phyloP scores from a whole-genome alignment of 92 coral and sea anemone species.

The Parazoanthus swiftii region DNA sequence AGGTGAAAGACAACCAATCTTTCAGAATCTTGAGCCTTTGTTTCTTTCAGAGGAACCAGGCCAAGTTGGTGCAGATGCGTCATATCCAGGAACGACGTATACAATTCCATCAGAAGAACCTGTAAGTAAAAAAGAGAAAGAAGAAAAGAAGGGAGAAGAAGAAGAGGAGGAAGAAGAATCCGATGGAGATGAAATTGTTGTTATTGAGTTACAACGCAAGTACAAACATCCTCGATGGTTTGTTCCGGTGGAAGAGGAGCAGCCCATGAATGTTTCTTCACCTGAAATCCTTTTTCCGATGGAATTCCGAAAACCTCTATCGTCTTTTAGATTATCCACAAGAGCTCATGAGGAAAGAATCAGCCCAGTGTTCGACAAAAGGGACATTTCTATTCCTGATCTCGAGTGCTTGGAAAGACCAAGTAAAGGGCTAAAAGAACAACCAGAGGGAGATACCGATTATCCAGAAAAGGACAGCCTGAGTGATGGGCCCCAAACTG shows the following conservation, averaged over 20 bases:
- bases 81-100: not conserved
- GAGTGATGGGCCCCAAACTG: conserved; percentile 8
- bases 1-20: conserved; percentile 23
- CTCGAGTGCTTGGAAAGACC: not conserved
- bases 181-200: not conserved
- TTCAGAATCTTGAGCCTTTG: conserved; percentile 51
- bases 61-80: conserved; percentile 15
- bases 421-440: not conserved
- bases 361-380: not conserved
- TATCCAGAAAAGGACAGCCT: too few relatives aligned
- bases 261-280: not conserved
- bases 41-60: conserved; percentile 45
- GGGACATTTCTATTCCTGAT: conserved; percentile 5
- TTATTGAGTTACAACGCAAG: not conserved
- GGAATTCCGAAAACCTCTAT: too few relatives aligned
- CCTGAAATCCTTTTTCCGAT: not conserved
- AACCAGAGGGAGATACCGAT: not conserved
- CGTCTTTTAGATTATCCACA: not conserved
- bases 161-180: not conserved
- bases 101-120: conserved; percentile 2
- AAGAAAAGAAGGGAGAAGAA: not conserved
- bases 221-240: not conserved
- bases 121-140: not conserved
- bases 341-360: conserved; percentile 4
- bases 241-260: not conserved